Evolutionary conservation across 2,888 invertebrate genomes (phyloP).

Genomic region (Griposia aprilina): DNA sequence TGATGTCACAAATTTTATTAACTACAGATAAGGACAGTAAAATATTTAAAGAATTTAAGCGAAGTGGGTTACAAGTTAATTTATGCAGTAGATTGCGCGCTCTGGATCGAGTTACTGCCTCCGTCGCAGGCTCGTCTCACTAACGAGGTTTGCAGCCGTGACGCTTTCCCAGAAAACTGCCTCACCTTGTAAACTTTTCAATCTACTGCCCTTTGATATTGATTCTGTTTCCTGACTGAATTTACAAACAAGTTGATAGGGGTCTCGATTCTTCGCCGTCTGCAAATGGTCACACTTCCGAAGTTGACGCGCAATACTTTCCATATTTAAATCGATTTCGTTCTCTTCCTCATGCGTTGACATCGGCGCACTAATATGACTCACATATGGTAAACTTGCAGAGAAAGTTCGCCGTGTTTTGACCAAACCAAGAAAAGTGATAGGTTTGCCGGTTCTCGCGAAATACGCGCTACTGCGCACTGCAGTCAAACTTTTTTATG

Average conservation of each 20-base stretch:
- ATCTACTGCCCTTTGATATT: constrained; percentile 43
- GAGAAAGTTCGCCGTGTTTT: constrained; percentile 78
- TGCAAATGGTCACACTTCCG: constrained; percentile 19
- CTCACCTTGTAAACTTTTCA: constrained; percentile 52
- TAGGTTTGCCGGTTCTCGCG: constrained; percentile 69
- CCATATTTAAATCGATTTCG: constrained; percentile 26
- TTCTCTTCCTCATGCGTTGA: constrained; percentile 41
- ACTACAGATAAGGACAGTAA: constrained; percentile 55
- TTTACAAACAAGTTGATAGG: constrained; percentile 41
- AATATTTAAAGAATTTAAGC: constrained; percentile 56
- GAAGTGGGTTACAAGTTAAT: constrained; percentile 67
- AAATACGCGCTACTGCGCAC: constrained; percentile 64
- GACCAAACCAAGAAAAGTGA: constrained; percentile 75
- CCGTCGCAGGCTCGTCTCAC: constrained; percentile 49
- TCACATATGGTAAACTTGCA: constrained; percentile 61
- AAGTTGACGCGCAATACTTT: constrained; percentile 26
- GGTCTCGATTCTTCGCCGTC: constrained; percentile 11
- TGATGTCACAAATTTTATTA: constrained; percentile 74
- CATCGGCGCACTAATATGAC: constrained; percentile 50
- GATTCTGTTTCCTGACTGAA: constrained; percentile 32
- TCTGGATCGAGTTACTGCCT: constrained; percentile 59
- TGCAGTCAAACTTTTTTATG: constrained; percentile 74
- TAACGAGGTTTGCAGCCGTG: constrained; percentile 57
- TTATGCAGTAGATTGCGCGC: constrained; percentile 66
- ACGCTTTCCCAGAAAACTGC: constrained; percentile 38